Conservation (phyloP, 2,888 invertebrate species). For the Caenorhabditis panamensis region DNA sequence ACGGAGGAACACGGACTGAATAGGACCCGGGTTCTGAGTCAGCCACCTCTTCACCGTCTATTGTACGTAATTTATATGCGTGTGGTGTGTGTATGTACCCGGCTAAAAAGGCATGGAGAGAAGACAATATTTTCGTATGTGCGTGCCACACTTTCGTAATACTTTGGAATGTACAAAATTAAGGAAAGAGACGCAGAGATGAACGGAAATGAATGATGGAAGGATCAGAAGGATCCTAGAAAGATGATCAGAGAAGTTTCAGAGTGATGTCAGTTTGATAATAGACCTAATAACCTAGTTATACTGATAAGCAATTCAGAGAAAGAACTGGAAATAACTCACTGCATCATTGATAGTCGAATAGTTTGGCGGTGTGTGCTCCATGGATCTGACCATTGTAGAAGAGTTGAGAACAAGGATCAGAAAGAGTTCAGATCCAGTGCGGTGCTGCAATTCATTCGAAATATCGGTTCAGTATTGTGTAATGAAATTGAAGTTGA, state of each 20-base stretch:
- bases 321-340: slow-evolving; percentile 8
- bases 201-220: slow-evolving; percentile 29
- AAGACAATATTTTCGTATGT: slow-evolving; percentile 43
- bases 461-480: not conserved
- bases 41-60: slow-evolving; percentile 28
- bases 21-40: slow-evolving; percentile 41
- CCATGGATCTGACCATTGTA: slow-evolving; percentile 45
- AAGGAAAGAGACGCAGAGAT: not conserved
- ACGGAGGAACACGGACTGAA: slow-evolving; percentile 31
- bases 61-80: slow-evolving; percentile 57
- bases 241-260: slow-evolving; percentile 13
- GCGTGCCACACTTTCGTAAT: slow-evolving; percentile 43
- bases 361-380: slow-evolving; percentile 16
- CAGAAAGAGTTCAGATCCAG: slow-evolving; percentile 17
- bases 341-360: slow-evolving; percentile 52
- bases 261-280: slow-evolving; percentile 2
- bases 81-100: slow-evolving; percentile 37
- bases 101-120: slow-evolving; percentile 31
- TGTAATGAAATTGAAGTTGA: slow-evolving; percentile 9
- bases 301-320: not conserved
- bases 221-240: too few species aligned
- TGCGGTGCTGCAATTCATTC: slow-evolving; percentile 31
- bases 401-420: not conserved
- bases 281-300: not conserved
- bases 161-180: slow-evolving; percentile 31